These are phyloP conservation scores for Micronisus gabar DNA, from an alignment of 2,113 vertebrate species.

Conservation along the genomic window DNA sequence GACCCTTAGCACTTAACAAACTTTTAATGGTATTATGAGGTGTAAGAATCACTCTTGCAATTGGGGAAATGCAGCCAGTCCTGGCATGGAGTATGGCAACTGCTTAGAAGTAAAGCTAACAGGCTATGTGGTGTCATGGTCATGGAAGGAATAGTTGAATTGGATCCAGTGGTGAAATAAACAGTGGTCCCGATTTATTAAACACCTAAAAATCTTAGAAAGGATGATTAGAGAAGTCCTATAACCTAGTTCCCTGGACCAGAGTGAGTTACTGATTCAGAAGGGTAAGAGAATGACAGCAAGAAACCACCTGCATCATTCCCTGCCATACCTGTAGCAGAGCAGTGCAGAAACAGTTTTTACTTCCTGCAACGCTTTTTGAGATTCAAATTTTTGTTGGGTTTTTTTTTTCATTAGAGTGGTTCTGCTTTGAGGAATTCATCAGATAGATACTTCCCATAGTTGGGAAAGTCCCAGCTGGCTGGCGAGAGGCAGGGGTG, in stretches of 20 bases:
- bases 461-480: accelerated
- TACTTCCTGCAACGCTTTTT: not conserved
- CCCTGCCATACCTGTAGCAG: not conserved
- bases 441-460: not conserved
- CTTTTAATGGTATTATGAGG: not conserved
- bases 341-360: not conserved
- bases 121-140: accelerated
- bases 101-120: not conserved
- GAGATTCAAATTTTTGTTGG: not conserved
- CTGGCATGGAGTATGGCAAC: not conserved
- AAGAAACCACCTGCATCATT: not conserved
- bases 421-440: not conserved
- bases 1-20: not conserved
- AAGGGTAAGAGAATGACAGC: not conserved
- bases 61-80: not conserved
- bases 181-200: not conserved
- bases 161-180: not conserved
- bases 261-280: not conserved
- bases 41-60: not conserved
- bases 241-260: not conserved
- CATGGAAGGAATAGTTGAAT: not conserved
- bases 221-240: not conserved
- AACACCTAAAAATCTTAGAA: not conserved
- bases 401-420: not conserved
- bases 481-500: not conserved